These are phyloP conservation scores for Germaria angustata DNA, from an alignment of 2,888 invertebrate species.

Conservation along the genomic window DNA sequence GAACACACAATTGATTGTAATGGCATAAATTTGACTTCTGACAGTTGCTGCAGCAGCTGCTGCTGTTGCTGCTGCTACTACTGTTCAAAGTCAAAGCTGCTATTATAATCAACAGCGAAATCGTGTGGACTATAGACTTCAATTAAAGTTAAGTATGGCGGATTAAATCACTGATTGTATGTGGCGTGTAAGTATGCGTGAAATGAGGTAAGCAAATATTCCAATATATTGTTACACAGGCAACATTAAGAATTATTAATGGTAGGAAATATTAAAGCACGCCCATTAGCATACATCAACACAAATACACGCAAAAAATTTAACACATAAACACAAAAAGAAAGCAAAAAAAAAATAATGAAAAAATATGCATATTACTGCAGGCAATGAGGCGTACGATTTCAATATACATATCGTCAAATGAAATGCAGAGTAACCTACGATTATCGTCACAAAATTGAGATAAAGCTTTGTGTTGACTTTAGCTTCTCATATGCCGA, in stretches of 20 bases:
- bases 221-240: neutral
- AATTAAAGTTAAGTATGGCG: slow-evolving; percentile 53
- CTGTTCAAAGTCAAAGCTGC: slow-evolving; percentile 11
- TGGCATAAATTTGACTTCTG: slow-evolving; percentile 36
- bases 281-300: neutral
- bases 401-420: neutral
- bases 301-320: slow-evolving; percentile 9
- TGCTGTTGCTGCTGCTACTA: neutral
- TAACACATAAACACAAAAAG: neutral
- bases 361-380: slow-evolving; percentile 38
- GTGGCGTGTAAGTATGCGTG: neutral
- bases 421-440: too few relatives aligned
- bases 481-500: too few relatives aligned
- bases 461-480: too few relatives aligned
- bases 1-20: neutral
- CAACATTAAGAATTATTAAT: slow-evolving; percentile 36
- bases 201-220: neutral
- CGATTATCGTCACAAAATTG: too few relatives aligned
- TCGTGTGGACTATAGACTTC: slow-evolving; percentile 39
- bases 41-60: neutral
- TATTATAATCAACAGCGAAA: slow-evolving; percentile 44
- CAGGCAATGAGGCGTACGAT: slow-evolving; percentile 21
- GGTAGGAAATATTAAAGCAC: slow-evolving; percentile 21
- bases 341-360: slow-evolving; percentile 20
- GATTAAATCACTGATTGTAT: slow-evolving; percentile 24